Percentiles rank a stretch among this genome's conserved stretches.
phyloP scores from a whole-genome alignment of 2,797 vertebrate species.

The Delichon dasypus region DNA sequence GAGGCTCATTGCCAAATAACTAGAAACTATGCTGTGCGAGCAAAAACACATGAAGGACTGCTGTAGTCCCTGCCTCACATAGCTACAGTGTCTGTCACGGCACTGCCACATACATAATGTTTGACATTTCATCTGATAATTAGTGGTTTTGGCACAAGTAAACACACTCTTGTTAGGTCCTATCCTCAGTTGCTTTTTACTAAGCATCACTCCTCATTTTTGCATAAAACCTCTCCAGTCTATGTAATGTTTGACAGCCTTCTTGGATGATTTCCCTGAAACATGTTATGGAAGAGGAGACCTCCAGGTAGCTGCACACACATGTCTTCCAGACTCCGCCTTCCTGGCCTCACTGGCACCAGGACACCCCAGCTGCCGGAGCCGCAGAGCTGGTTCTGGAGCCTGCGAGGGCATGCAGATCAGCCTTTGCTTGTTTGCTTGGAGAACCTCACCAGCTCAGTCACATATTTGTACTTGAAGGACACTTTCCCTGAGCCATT shows the following conservation, averaged over 20 bases:
- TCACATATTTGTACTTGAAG: neutral
- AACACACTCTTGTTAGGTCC: neutral
- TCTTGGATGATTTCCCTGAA: neutral
- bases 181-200: neutral
- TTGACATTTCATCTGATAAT: slow-evolving; percentile 25
- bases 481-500: neutral
- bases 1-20: slow-evolving; percentile 19
- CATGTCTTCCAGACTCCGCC: slow-evolving; percentile 39
- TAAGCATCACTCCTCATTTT: neutral
- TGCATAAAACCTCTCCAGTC: neutral
- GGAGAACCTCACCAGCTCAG: neutral
- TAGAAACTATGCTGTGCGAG: neutral
- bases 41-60: neutral
- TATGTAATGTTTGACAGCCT: neutral
- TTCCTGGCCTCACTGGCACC: slow-evolving; percentile 2
- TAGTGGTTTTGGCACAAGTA: neutral
- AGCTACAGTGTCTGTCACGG: slow-evolving; percentile 23
- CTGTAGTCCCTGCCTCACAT: neutral
- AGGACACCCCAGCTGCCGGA: neutral
- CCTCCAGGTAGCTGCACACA: slow-evolving; percentile 32
- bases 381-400: slow-evolving; percentile 52
- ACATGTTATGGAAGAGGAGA: neutral
- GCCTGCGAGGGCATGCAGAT: neutral
- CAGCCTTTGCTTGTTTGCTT: neutral
- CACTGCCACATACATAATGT: neutral